These are phyloP conservation scores for Ailurus styani DNA, from an alignment of 2,113 vertebrate species.

Conservation along the genomic window DNA sequence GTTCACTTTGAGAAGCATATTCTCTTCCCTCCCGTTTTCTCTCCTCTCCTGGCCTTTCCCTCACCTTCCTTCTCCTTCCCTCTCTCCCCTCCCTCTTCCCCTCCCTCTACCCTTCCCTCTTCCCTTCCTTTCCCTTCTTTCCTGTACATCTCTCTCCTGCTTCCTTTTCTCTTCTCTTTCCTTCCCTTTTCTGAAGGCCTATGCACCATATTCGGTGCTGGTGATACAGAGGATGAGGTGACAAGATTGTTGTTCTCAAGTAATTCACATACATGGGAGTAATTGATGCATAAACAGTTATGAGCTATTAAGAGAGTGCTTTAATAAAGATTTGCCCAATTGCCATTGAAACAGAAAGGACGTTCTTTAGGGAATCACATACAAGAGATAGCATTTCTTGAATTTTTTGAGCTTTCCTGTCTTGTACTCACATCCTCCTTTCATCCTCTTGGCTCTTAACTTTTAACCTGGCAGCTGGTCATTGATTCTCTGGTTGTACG, in stretches of 20 bases:
- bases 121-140: no score
- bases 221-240: not conserved
- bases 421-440: not conserved
- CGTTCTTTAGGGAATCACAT: not conserved
- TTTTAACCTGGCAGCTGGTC: not conserved
- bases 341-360: not conserved
- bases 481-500: not conserved
- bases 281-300: not conserved
- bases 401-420: not conserved
- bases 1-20: not conserved
- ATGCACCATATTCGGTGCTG: not conserved
- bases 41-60: no score
- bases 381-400: not conserved
- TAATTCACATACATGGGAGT: not conserved
- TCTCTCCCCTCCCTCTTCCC: not conserved
- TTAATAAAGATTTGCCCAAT: not conserved
- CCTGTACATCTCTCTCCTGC: not conserved
- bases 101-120: no score
- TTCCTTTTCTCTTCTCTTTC: not conserved
- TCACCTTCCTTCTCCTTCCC: no score
- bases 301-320: not conserved
- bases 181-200: not conserved
- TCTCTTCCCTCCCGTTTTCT: rapidly evolving
- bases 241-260: not conserved
- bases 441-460: not conserved